Conservation (phyloP, 2,113 vertebrate genomes). For the Tichodroma muraria region DNA sequence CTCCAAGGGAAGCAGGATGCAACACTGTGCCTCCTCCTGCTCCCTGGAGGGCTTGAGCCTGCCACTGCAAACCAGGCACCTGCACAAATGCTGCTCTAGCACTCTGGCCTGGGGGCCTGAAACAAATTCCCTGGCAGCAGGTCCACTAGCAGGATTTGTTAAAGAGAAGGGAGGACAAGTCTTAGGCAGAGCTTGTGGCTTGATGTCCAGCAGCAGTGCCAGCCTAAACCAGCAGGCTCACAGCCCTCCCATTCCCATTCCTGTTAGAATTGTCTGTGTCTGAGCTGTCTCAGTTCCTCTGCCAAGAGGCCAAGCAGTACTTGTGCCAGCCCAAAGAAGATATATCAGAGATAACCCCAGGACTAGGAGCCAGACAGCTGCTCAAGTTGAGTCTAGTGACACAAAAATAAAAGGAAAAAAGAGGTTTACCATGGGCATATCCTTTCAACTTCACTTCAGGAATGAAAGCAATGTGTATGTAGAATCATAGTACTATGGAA, state of each 20-base stretch:
- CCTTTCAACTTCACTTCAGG: background rate
- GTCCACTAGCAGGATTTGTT: background rate
- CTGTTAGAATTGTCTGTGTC: background rate
- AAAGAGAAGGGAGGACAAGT: background rate
- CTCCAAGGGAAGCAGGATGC: background rate
- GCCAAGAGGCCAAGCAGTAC: background rate
- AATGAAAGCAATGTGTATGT: background rate
- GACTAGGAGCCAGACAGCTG: background rate
- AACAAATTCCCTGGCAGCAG: background rate
- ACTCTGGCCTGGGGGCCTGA: background rate
- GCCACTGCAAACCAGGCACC: background rate
- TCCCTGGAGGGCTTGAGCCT: background rate
- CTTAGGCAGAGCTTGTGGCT: background rate
- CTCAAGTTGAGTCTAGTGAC: background rate
- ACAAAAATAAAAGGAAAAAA: rapidly evolving
- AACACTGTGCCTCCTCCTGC: background rate
- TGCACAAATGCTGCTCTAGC: background rate
- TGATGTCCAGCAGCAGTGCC: background rate
- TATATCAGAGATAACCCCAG: background rate
- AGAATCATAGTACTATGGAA: background rate
- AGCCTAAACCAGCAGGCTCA: background rate
- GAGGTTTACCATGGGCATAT: background rate
- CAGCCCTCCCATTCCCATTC: background rate
- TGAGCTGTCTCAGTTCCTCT: background rate
- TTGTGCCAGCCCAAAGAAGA: background rate